Conservation (phyloP, 2,113 vertebrate genomes). For the Rissa tridactyla region DNA sequence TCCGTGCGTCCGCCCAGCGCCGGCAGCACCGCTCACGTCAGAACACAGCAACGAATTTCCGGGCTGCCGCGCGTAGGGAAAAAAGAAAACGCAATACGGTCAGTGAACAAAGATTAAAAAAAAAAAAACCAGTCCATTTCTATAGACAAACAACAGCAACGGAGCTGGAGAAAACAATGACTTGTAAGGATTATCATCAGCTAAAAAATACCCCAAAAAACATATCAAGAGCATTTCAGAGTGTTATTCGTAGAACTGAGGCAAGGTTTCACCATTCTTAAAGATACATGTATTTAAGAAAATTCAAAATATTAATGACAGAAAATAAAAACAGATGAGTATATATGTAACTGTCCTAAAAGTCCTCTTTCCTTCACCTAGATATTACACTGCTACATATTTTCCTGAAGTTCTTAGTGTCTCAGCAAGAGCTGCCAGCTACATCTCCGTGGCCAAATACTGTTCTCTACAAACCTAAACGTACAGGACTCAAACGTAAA, state of each 20-base stretch:
- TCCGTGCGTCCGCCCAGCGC: fast-evolving
- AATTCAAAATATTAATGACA: background rate
- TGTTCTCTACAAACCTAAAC: background rate
- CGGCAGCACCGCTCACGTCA: fast-evolving
- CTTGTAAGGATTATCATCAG: background rate
- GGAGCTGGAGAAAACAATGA: background rate
- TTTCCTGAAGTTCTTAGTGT: background rate
- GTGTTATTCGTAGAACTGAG: fast-evolving
- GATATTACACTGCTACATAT: background rate
- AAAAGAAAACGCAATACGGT: no score
- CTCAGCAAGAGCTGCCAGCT: background rate
- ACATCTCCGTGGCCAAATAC: background rate
- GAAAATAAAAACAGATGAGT: background rate
- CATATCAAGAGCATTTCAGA: fast-evolving
- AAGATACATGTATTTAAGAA: background rate
- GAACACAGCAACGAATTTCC: background rate
- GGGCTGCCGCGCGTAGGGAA: background rate
- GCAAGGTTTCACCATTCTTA: background rate
- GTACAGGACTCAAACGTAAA: background rate
- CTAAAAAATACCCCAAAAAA: background rate
- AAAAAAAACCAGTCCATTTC: fast-evolving
- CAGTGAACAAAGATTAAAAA: background rate
- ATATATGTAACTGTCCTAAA: no score
- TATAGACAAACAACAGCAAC: background rate
- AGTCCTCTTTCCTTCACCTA: background rate